A percentile compares a stretch with the other conserved stretches of the same genome.
phyloP scores from a whole-genome alignment of 2,797 vertebrate species.

The Octomys mimax region DNA sequence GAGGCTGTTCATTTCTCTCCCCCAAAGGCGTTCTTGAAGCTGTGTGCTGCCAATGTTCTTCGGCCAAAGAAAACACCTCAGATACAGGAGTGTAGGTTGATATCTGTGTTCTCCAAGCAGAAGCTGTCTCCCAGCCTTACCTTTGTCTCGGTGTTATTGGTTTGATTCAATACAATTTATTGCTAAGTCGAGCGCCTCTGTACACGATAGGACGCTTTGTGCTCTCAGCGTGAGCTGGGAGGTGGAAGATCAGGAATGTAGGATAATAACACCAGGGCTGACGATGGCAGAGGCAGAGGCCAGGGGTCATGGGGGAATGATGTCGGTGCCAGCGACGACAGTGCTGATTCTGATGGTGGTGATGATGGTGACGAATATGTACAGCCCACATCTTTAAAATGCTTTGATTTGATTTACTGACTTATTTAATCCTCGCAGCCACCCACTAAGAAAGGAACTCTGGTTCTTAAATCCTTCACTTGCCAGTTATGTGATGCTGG shows the following conservation, averaged over 20 bases:
- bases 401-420: neutral
- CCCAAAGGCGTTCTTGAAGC: neutral
- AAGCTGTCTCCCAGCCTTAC: neutral
- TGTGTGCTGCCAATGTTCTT: neutral
- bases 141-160: neutral
- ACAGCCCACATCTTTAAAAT: neutral
- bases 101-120: neutral
- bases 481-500: neutral
- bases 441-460: neutral
- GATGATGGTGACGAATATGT: neutral
- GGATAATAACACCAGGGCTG: fast-evolving
- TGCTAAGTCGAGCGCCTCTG: neutral
- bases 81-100: no score
- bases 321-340: fast-evolving
- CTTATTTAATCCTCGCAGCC: neutral
- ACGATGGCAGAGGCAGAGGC: neutral
- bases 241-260: neutral
- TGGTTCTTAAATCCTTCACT: neutral
- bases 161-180: neutral
- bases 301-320: fast-evolving
- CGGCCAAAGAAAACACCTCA: conserved; percentile 23
- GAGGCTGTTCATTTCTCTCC: neutral
- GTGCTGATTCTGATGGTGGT: neutral
- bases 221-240: neutral
- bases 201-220: neutral